Evolutionary conservation across 2,797 vertebrate species (phyloP), one percentile per base, ranked within the genome.

Genomic region (Scolopax bukidnonensis): DNA sequence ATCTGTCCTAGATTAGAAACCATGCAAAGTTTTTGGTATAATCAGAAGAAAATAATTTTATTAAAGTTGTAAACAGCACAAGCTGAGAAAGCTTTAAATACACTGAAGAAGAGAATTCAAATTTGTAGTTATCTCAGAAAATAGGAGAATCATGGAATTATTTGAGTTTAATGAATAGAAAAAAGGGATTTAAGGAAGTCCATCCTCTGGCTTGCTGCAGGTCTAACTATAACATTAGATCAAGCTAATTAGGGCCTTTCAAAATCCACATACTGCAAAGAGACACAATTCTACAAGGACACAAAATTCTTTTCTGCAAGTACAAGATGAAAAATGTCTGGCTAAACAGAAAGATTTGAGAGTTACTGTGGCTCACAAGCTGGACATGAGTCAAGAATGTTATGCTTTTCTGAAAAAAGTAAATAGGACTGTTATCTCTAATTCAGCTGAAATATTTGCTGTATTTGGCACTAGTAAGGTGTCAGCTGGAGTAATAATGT

Each of bases 371-470:
- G n/a, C n/a, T 87, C 51, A 67, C n/a, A 89, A 82, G 32, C 59
- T 93, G 94, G 84, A 59, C 20, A 41, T 36, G 40, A 87, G 40
- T 89, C 93, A 96, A 92, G 70, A 97, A 96, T 93, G 59, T 63
- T 79, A 88, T 30, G 74, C n/a, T 74, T 76, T 89, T 93, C 74
- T 84, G 80, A 87, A 93, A 71, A 84, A 78, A 61, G 51, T 60
- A 92, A 94, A 92, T 82, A 93, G n/a, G 24, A 88, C 16, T 36
- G 63, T 79, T 92, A 93, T 96, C 70, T 90, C 68, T 89, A 89
- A 87, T 83, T 90, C 77, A 84, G 59, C 56, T 92, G 90, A 95
- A 96, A 82, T 95, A 96, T 95, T 96, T 96, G 86, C 64, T 94
- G 80, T 82, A 60, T 82, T 96, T 97, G 90, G 92, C 94, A 70